Evolutionary conservation across 2,797 vertebrate species (phyloP).

Genomic region (Pangasius larnaudii): DNA sequence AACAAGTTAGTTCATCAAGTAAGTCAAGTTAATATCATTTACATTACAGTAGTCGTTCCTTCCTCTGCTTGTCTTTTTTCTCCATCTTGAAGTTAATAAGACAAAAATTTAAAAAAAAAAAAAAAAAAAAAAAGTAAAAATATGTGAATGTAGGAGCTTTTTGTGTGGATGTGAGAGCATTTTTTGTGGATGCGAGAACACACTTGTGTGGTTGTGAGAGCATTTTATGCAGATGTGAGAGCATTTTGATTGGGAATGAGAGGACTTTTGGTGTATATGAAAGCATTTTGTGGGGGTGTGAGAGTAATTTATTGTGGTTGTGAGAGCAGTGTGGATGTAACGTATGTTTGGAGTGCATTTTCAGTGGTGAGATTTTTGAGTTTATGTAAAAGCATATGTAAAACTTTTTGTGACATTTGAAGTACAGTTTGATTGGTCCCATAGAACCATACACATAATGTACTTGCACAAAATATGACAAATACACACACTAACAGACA

Average conservation of each 20-base stretch:
- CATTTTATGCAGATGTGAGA: not conserved
- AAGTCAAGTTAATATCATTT: no score
- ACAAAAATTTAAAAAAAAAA: no score
- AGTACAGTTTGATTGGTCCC: not conserved
- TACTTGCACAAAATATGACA: not conserved
- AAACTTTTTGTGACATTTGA: not conserved
- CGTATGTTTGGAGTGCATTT: not conserved
- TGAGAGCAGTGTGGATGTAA: not conserved
- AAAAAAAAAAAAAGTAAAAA: no score
- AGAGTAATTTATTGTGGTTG: not conserved
- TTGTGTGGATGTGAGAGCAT: not conserved
- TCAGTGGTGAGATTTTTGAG: not conserved
- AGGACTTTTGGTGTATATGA: no score
- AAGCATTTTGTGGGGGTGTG: no score
- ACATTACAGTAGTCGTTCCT: no score
- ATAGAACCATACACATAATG: not conserved
- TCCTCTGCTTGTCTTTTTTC: no score
- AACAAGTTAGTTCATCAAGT: no score
- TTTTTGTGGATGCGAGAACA: not conserved
- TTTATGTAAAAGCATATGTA: not conserved
- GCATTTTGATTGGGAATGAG: no score
- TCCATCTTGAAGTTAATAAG: no score
- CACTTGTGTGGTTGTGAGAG: not conserved
- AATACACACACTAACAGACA: not conserved
- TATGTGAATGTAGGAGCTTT: not conserved